Conservation (phyloP, 2,797 vertebrate genomes). For the Coranthus polyacanthus region DNA sequence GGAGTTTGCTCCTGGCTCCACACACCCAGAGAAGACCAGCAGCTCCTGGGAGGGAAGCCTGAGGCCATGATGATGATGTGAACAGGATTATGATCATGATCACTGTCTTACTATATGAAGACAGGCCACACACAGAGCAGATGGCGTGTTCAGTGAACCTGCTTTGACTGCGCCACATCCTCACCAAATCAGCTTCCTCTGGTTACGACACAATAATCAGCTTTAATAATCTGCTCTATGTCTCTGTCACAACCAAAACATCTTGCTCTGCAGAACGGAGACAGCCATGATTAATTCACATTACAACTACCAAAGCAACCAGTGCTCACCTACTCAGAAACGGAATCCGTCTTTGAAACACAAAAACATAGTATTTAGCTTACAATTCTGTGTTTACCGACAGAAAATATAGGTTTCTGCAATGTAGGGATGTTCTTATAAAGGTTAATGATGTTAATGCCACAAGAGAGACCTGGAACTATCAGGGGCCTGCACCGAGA, state of each 20-base stretch:
- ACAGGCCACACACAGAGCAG: too few relatives aligned
- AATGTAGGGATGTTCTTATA: not conserved
- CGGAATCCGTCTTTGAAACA: not conserved
- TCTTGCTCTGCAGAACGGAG: not conserved
- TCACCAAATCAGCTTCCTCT: constrained; percentile 20
- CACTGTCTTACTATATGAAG: too few relatives aligned
- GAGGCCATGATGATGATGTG: not conserved
- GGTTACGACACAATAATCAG: not conserved
- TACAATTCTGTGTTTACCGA: not conserved
- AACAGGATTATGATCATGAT: too few relatives aligned
- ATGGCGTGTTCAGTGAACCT: too few relatives aligned
- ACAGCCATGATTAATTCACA: not conserved
- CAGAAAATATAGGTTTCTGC: not conserved
- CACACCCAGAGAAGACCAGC: constrained; percentile 14
- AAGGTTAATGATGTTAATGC: not conserved
- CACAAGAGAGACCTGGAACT: not conserved
- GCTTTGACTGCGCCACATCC: constrained; percentile 40
- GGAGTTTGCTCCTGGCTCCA: not conserved
- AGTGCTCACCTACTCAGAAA: not conserved
- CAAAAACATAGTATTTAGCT: not conserved
- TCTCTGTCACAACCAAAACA: not conserved
- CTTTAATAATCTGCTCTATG: not conserved
- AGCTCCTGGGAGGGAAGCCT: constrained; percentile 13
- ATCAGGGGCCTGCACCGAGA: not conserved
- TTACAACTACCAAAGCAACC: not conserved